Conservation (phyloP, 2,888 invertebrate genomes). For the Pocota personata region DNA sequence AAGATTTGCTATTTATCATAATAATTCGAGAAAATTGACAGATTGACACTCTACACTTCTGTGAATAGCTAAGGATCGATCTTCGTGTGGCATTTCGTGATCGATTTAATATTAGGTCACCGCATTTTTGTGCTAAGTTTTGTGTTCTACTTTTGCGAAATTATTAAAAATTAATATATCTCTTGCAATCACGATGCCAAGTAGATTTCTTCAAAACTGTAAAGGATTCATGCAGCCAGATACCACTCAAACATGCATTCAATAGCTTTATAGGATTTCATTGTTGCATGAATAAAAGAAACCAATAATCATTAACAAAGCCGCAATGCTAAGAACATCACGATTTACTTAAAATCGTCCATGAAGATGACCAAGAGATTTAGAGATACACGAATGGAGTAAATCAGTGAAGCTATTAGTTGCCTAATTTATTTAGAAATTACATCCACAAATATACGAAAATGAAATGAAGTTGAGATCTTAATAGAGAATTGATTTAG, state of each 20-base stretch:
- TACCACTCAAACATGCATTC: neutral
- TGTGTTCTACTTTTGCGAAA: neutral
- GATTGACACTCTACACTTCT: neutral
- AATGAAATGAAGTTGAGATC: neutral
- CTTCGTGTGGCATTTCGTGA: neutral
- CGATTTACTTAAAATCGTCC: constrained; percentile 6
- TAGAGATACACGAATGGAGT: neutral
- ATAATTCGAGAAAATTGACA: neutral
- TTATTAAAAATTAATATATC: constrained; percentile 7
- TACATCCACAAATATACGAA: neutral
- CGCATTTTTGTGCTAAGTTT: neutral
- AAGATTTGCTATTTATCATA: neutral
- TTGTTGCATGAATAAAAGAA: constrained; percentile 4
- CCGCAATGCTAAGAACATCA: constrained; percentile 23
- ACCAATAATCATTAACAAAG: constrained; percentile 4
- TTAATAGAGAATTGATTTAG: neutral
- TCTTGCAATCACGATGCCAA: neutral
- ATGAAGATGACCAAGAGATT: constrained; percentile 18
- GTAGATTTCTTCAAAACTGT: neutral
- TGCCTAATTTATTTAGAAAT: neutral
- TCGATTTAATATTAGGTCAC: neutral
- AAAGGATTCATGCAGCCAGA: neutral
- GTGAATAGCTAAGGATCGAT: neutral
- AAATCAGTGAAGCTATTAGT: neutral
- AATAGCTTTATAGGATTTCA: neutral